Conservation (phyloP, 2,797 vertebrate species). For the Neosilurus hyrtlii region DNA sequence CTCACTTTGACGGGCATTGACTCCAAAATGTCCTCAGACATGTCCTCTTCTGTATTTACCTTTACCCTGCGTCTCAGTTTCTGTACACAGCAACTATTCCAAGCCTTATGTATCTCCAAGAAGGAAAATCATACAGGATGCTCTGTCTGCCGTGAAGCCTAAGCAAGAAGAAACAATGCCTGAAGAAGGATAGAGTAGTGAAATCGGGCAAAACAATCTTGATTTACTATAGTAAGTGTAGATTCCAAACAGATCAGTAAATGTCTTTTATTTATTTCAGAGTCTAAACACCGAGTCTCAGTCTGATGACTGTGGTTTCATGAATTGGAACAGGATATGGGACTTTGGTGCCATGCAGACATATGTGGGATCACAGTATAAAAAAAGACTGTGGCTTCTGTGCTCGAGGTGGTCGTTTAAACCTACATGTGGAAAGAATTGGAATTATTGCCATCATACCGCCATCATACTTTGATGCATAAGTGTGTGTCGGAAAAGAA, state of each 20-base stretch:
- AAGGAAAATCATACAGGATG: conserved; percentile 3
- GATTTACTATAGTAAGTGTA: conserved; percentile 21
- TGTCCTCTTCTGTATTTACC: neutral
- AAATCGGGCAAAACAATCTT: neutral
- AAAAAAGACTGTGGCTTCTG: conserved; percentile 45
- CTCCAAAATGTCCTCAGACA: conserved; percentile 3
- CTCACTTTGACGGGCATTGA: conserved; percentile 42
- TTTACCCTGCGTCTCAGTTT: conserved; percentile 21
- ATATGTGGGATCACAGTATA: conserved; percentile 37
- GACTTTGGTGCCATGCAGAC: conserved; percentile 44
- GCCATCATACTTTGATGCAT: conserved; percentile 22
- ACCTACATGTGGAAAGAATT: conserved; percentile 43
- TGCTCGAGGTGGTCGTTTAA: conserved; percentile 38
- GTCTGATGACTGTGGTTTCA: conserved; percentile 45
- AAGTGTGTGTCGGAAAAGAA: neutral
- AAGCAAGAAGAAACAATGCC: conserved; percentile 12
- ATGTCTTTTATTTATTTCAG: conserved; percentile 36
- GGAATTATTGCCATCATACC: conserved; percentile 26
- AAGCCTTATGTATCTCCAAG: neutral
- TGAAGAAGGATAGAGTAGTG: neutral
- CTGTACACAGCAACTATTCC: conserved; percentile 12
- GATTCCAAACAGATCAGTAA: conserved; percentile 3
- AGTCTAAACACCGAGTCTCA: conserved; percentile 45
- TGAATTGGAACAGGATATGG: conserved; percentile 39
- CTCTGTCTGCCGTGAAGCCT: neutral